Evolutionary conservation across 2,113 vertebrate genomes (phyloP).

Genomic region (Pomatorhinus ruficollis): DNA sequence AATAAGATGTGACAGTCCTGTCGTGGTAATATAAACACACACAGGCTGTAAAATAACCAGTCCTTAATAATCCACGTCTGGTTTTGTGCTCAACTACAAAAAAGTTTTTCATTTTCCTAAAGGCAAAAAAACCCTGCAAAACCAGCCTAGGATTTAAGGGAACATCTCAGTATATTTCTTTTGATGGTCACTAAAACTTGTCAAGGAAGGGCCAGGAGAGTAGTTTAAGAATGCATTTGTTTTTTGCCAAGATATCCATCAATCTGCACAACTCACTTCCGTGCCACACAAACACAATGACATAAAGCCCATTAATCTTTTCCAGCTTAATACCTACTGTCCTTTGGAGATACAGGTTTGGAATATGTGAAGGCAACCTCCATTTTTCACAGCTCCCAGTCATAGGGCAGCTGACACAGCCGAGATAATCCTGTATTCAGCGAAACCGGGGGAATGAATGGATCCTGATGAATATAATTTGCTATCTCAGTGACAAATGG

Average conservation of each 20-base stretch:
- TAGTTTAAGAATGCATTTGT: constrained; percentile 75
- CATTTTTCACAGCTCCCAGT: constrained; percentile 72
- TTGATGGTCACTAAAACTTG: constrained; percentile 66
- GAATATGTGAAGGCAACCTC: constrained; percentile 68
- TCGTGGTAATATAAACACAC: neutral
- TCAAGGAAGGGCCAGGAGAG: constrained; percentile 64
- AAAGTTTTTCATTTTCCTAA: constrained; percentile 62
- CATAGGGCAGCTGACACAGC: constrained; percentile 75
- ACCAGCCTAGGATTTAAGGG: constrained; percentile 51
- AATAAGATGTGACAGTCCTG: neutral
- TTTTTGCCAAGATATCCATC: constrained; percentile 73
- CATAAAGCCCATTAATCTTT: constrained; percentile 75
- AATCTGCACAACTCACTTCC: constrained; percentile 68
- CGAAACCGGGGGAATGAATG: constrained; percentile 63
- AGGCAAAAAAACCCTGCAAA: constrained; percentile 52
- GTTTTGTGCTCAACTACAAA: neutral
- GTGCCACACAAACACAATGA: constrained; percentile 69
- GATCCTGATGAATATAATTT: constrained; percentile 75
- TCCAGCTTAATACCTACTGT: constrained; percentile 65
- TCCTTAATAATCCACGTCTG: neutral
- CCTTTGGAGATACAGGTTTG: constrained; percentile 68
- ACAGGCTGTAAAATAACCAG: neutral
- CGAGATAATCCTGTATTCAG: constrained; percentile 76
- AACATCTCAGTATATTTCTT: constrained; percentile 46
- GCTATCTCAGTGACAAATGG: constrained; percentile 70